Conservation (phyloP, 2,797 vertebrate genomes). For the Acipenser ruthenus region DNA sequence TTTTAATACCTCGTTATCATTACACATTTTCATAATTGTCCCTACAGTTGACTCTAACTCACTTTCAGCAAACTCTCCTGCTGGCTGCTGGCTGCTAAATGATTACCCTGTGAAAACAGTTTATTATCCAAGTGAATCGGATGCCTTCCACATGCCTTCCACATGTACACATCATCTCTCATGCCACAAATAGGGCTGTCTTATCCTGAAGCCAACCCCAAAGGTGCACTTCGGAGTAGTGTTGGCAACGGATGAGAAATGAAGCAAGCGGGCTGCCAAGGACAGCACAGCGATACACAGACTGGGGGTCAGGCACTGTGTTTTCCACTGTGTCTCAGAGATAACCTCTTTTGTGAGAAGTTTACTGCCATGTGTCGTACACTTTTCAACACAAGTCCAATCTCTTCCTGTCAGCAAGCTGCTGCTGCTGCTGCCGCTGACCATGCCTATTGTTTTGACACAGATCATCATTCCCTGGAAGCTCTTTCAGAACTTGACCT, state of each 20-base stretch:
- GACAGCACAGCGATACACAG: constrained; percentile 14
- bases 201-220: no score
- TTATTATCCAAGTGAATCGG: no score
- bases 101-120: no score
- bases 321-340: constrained; percentile 25
- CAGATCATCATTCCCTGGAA: background rate
- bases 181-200: background rate
- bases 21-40: no score
- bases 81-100: no score
- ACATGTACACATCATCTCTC: background rate
- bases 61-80: no score
- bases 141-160: background rate
- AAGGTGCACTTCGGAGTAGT: no score
- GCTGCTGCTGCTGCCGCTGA: constrained; percentile 1
- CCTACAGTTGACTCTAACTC: no score
- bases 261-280: background rate
- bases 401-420: constrained; percentile 22
- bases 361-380: constrained; percentile 36
- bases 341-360: constrained; percentile 30
- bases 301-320: constrained; percentile 27
- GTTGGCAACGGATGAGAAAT: background rate
- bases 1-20: no score
- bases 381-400: constrained; percentile 26
- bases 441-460: constrained; percentile 17
- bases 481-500: no score